Conservation (phyloP, 2,113 vertebrate species). For the Ceyx margarethae region DNA sequence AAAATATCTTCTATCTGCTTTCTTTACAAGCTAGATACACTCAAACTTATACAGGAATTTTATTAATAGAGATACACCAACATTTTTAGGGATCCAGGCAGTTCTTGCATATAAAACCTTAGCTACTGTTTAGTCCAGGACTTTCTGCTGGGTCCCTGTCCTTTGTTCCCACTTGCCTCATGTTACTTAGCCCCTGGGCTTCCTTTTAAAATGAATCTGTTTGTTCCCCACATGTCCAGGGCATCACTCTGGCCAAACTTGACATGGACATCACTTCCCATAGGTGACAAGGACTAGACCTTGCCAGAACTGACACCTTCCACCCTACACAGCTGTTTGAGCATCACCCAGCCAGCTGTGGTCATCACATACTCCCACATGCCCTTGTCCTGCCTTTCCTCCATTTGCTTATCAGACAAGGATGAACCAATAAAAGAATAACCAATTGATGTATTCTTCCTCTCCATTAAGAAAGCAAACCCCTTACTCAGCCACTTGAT, state of each 20-base stretch:
- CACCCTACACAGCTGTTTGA: neutral
- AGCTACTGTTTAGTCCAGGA: neutral
- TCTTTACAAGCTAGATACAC: neutral
- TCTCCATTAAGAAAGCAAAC: neutral
- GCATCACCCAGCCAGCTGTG: neutral
- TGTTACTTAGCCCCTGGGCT: neutral
- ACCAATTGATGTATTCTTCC: neutral
- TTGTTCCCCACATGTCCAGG: neutral
- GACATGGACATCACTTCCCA: neutral
- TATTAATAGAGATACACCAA: neutral
- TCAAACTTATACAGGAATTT: neutral
- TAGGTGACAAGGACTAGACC: neutral
- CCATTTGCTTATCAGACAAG: neutral
- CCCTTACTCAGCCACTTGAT: neutral
- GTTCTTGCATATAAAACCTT: neutral
- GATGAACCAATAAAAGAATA: neutral
- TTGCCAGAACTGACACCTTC: neutral
- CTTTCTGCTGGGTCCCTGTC: neutral
- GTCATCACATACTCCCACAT: neutral
- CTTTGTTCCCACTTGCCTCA: neutral
- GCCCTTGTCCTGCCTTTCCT: neutral
- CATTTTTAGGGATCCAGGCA: neutral
- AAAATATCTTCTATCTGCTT: neutral
- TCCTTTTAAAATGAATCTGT: neutral
- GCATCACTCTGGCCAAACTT: neutral